These are phyloP conservation scores for Eupristina koningsbergeri DNA, from an alignment of 1,140 invertebrate species.

Conservation along the genomic window DNA sequence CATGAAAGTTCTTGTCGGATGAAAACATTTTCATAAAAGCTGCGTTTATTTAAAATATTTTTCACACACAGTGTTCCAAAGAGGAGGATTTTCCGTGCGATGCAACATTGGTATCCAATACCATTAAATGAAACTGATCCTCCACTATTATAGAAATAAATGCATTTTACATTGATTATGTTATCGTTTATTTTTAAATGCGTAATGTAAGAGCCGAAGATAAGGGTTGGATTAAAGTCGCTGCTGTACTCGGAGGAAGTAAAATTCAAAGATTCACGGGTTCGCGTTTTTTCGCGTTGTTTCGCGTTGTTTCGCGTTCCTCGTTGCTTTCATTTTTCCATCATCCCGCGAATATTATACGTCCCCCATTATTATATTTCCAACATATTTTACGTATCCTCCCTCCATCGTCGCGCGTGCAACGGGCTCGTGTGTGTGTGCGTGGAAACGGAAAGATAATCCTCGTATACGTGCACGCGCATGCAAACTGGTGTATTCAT, in stretches of 20 bases:
- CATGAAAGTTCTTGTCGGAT: neutral
- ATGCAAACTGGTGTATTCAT: constrained; percentile 46
- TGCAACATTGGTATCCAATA: neutral
- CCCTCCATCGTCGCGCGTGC: neutral
- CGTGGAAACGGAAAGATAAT: neutral
- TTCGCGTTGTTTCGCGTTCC: neutral
- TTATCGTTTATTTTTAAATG: neutral
- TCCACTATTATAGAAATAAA: neutral
- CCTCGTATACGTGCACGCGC: constrained; percentile 42
- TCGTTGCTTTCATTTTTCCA: constrained; percentile 32
- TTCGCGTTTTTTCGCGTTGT: neutral
- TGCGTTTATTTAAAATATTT: neutral
- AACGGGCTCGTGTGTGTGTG: too few relatives aligned
- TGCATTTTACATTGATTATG: too few relatives aligned
- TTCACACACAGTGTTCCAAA: neutral
- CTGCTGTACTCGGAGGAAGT: too few relatives aligned
- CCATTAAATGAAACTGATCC: neutral
- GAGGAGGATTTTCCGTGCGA: neutral
- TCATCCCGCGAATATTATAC: constrained; percentile 36
- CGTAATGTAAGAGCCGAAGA: neutral
- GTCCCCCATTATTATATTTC: constrained; percentile 36
- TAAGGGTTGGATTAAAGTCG: neutral
- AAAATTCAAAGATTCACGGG: neutral
- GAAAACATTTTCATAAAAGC: neutral
- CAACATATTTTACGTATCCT: constrained; percentile 43